Conservation (phyloP, 2,113 vertebrate species). For the Elaphurus davidianus region DNA sequence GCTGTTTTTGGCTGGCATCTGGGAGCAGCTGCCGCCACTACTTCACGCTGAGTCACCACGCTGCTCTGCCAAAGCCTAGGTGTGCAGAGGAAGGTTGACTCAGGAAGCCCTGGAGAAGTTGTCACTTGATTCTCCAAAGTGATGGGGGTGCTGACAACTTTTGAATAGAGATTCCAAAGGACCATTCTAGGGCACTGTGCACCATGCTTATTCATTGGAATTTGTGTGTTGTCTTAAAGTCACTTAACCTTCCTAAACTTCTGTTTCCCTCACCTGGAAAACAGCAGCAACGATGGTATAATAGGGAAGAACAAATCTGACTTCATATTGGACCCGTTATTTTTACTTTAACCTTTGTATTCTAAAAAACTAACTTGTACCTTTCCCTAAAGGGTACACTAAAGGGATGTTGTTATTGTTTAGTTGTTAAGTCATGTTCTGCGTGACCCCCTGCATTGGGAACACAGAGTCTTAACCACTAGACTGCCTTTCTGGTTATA, state of each 20-base stretch:
- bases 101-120: background rate
- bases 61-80: background rate
- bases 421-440: background rate
- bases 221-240: background rate
- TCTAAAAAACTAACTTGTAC: background rate
- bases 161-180: rapidly evolving
- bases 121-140: background rate
- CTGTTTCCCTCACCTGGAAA: background rate
- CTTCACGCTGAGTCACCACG: background rate
- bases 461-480: background rate
- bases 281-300: background rate
- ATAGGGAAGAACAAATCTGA: background rate
- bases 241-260: background rate
- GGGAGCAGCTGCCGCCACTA: background rate
- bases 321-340: background rate
- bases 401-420: background rate
- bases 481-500: background rate
- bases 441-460: background rate
- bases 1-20: background rate
- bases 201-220: background rate
- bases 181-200: background rate
- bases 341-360: background rate
- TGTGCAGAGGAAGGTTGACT: background rate
- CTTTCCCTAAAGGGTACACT: background rate
- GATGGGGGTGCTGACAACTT: background rate